These are phyloP conservation scores for Caenorhabditis sulstoni DNA, from an alignment of 2,888 invertebrate genomes.

Conservation along the genomic window DNA sequence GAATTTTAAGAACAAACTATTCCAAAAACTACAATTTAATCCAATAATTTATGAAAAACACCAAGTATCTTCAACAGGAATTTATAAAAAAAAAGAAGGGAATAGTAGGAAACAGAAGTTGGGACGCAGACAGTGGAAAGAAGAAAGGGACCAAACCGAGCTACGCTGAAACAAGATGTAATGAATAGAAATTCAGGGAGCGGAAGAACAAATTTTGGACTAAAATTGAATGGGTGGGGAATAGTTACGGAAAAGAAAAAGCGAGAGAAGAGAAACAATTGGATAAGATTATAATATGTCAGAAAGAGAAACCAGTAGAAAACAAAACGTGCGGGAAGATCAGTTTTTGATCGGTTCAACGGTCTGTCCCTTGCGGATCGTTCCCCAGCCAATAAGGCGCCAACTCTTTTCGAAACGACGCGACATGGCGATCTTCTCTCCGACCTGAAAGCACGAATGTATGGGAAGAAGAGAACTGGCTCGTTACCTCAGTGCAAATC, in stretches of 20 bases:
- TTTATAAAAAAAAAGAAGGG: slow-evolving; percentile 3
- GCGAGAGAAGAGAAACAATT: slow-evolving; percentile 26
- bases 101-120: slow-evolving; percentile 28
- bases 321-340: slow-evolving; percentile 4
- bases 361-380: slow-evolving; percentile 96
- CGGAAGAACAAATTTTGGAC: slow-evolving; percentile 12
- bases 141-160: slow-evolving; percentile 1
- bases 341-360: slow-evolving; percentile 86
- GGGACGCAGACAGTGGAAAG: slow-evolving; percentile 3
- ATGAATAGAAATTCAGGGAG: neutral
- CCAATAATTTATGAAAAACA: slow-evolving; percentile 54
- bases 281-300: slow-evolving; percentile 47
- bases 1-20: too few relatives aligned
- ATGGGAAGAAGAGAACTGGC: too few relatives aligned
- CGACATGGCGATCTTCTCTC: slow-evolving; percentile 99
- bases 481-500: slow-evolving; percentile 91
- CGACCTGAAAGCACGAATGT: slow-evolving; percentile 81
- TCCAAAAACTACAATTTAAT: too few relatives aligned
- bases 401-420: slow-evolving; percentile 99
- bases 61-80: slow-evolving; percentile 32
- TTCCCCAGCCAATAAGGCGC: slow-evolving; percentile 99
- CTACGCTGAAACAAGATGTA: slow-evolving; percentile 8
- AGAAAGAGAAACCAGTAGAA: slow-evolving; percentile 48
- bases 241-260: neutral
- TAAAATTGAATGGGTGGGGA: slow-evolving; percentile 18